phyloP scores from a whole-genome alignment of 2,888 invertebrate genomes.

The Automeris io region DNA sequence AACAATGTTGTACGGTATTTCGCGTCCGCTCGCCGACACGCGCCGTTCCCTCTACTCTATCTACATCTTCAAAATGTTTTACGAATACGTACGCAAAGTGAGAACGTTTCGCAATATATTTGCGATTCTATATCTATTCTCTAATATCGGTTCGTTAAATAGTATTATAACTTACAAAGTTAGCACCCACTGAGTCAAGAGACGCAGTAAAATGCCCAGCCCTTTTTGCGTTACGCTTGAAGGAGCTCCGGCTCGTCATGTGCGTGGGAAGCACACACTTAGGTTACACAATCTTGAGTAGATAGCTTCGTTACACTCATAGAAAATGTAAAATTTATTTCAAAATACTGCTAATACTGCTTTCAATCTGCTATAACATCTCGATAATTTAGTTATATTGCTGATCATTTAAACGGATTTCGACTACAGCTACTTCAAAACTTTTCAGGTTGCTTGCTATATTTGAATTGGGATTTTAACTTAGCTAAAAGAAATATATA shows the following conservation, averaged over 20 bases:
- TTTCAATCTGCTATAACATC: too few species aligned
- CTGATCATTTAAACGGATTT: too few species aligned
- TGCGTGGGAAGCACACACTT: constrained; percentile 74
- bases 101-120: constrained; percentile 6
- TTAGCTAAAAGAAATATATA: too few species aligned
- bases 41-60: constrained; percentile 42
- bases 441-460: too few species aligned
- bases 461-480: too few species aligned
- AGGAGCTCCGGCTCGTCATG: constrained; percentile 46
- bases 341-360: too few species aligned
- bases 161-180: constrained; percentile 25
- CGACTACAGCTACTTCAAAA: too few species aligned
- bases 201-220: constrained; percentile 62
- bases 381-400: too few species aligned
- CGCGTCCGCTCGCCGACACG: constrained; percentile 37
- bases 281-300: constrained; percentile 66
- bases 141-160: constrained; percentile 12
- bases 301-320: constrained; percentile 26
- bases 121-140: constrained; percentile 3
- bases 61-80: constrained; percentile 24
- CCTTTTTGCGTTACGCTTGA: constrained; percentile 66
- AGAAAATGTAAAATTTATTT: constrained; percentile 17
- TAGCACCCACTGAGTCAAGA: constrained; percentile 50
- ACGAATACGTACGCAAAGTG: constrained; percentile 7
- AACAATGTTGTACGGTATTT: constrained; percentile 63